Evolutionary conservation across 2,113 vertebrate species (phyloP), one percentile per base, ranked within the genome.

Genomic region (Verasper variegatus): DNA sequence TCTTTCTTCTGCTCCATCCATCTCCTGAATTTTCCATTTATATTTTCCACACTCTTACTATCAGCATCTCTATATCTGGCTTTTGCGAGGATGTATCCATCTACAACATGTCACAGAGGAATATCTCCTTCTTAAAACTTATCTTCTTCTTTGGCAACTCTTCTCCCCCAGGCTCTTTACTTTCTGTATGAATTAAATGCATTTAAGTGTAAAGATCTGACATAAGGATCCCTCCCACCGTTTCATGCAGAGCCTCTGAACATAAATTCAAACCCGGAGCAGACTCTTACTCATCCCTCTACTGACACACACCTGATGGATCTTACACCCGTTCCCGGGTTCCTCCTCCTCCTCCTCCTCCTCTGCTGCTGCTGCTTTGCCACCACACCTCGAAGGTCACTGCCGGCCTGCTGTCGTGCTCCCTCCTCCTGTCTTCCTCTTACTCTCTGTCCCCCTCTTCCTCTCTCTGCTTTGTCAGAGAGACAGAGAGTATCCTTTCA

Each of bases 281-380:
- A 83, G 59, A 78, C 67, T 77, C 61, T 59, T 71, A 51, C 66
- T 83, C 77, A 76, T 89, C 91, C 88, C 24, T 81, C 71, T 81
- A 67, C 57, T 80, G 88, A 78, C 82, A 92, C 91, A 90, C 93
- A 93, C 92, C 93, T 94, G 92, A 92, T 91, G 86, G 79, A 80
- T 82, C 72, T 70, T 63, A 64, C 68, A 64, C 69, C 54, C 49
- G 87, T 88, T 54, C 89, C 74, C 74, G 80, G 80, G 71, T 45
- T 77, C 75, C 81, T 77, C 69, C 69, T 90, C 68, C 73, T 27
- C 26, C 26, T 27, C 26, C 31, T 31, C 31, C 31, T 31, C 31
- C 27, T 31, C 27, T 5, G 4, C 27, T 6, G 4, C 27, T 27
- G 27, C 80, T 70, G 71, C 75, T 79, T 24, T 77, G 77, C 66